Conservation (phyloP, 2,888 invertebrate genomes). For the Eretmocerus hayati region DNA sequence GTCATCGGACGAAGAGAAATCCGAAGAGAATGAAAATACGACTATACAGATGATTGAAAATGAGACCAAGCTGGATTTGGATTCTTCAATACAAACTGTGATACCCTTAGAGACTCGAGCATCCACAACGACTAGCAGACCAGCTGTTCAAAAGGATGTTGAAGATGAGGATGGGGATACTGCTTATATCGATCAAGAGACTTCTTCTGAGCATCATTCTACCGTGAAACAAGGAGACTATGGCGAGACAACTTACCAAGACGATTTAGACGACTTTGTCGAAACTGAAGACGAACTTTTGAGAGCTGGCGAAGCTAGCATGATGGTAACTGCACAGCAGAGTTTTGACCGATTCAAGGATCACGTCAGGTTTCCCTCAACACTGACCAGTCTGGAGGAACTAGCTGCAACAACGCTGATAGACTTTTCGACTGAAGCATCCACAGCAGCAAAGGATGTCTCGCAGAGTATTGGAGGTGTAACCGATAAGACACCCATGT, state of each 20-base stretch:
- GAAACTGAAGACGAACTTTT: constrained; percentile 37
- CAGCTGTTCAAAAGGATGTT: not conserved
- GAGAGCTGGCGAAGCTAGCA: constrained; percentile 37
- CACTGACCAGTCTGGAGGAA: not conserved
- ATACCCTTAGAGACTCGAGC: constrained; percentile 6
- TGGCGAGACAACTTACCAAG: constrained; percentile 23
- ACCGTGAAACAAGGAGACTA: constrained; percentile 24
- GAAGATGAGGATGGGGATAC: constrained; percentile 27
- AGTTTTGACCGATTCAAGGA: constrained; percentile 6
- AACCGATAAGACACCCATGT: constrained; percentile 9
- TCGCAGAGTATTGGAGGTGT: constrained; percentile 1
- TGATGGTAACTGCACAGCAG: constrained; percentile 28
- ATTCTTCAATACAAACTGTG: constrained; percentile 9
- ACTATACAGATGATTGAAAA: constrained; percentile 8
- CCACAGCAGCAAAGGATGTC: not conserved
- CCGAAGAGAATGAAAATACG: not conserved
- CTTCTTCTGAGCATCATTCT: constrained; percentile 14
- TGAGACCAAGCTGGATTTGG: not conserved
- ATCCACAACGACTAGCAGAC: not conserved
- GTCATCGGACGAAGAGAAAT: not conserved
- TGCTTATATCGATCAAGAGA: constrained; percentile 26
- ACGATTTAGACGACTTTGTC: constrained; percentile 32
- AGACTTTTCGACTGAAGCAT: constrained; percentile 3
- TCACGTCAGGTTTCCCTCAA: constrained; percentile 2
- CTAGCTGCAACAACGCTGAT: constrained; percentile 6